Evolutionary conservation across 2,797 vertebrate genomes (phyloP).

Genomic region (Enteromius treurensis): DNA sequence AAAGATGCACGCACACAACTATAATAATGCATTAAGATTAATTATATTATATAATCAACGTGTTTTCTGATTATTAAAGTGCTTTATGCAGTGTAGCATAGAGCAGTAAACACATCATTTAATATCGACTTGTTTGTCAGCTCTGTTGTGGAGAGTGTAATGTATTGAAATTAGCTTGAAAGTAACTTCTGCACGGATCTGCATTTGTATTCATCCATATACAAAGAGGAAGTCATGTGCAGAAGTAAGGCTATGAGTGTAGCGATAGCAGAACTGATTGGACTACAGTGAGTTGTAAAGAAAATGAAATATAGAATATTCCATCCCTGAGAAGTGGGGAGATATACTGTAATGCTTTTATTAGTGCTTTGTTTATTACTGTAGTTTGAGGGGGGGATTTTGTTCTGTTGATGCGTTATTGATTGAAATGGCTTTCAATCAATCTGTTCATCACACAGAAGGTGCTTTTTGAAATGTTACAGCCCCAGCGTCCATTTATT

Average conservation of each 20-base stretch:
- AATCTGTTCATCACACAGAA: background rate
- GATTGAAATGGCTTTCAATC: constrained; percentile 5
- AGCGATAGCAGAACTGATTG: constrained; percentile 2
- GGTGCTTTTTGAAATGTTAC: background rate
- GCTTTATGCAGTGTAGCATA: constrained; percentile 36
- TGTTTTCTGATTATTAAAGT: constrained; percentile 65
- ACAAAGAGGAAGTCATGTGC: constrained; percentile 18
- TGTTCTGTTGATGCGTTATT: background rate
- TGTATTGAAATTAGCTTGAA: constrained; percentile 29
- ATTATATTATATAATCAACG: constrained; percentile 72
- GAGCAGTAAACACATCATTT: constrained; percentile 49
- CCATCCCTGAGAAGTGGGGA: background rate
- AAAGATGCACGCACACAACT: constrained; percentile 64
- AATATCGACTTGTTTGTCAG: constrained; percentile 42
- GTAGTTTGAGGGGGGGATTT: background rate
- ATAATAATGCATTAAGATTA: constrained; percentile 75
- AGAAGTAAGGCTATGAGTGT: background rate
- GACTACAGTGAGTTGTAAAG: background rate
- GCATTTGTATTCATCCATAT: constrained; percentile 30
- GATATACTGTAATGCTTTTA: background rate
- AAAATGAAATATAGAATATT: constrained; percentile 1
- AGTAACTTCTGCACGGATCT: constrained; percentile 32
- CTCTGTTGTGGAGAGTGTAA: constrained; percentile 17
- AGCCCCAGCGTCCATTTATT: background rate
- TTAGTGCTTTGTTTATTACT: background rate